Base-by-base conservation (phyloP, 2,888 invertebrate species). In the Lithosia quadra region DNA sequence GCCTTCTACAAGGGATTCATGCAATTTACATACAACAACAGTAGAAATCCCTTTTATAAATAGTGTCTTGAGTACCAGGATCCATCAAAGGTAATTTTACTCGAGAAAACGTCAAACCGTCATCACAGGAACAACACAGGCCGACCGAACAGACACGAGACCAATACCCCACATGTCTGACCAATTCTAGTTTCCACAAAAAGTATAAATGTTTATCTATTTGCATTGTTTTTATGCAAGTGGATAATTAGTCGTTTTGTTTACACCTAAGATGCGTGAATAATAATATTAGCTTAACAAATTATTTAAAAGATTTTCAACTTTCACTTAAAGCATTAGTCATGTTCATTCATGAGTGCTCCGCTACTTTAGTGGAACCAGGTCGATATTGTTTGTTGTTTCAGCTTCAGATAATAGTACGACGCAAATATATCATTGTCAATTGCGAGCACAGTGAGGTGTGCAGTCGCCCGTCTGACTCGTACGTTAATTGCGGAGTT, bases 401-500 rank as follows among this genome's bases (percentile, higher is more conserved):
- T 63, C 33, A 39, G 61, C n/a, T 34, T 65, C 34, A 28, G 61
- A n/a, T 59, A 64, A 53, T 39, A 43, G 28, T 59, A 53, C n/a
- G 34, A 58, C 24, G 55, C 36, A 68, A 18, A 55, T 68, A 58
- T 28, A 49, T 60, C 65, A 61, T 33, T 63, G 65, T 62, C 39
- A 62, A 71, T 66, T 64, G 74, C 66, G 65, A 71, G 72, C 66
- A 79, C 74, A 75, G 82, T 77, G 85, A 88, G 88, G 88, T 89
- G 86, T 85, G 82, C 86, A 84, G 72, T 85, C 83, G 84, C 84
- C 84, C 84, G 87, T 88, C 87, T 85, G 83, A 81, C 84, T 77
- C 81, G 84, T 81, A 76, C 75, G 79, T 88, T 93, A 94, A 94
- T 94, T 93, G 88, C 84, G 84, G 87, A 84, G 87, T 84, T 86